Evolutionary conservation across 1,140 invertebrate genomes (phyloP).

Genomic region (Euura saliciscinereae): DNA sequence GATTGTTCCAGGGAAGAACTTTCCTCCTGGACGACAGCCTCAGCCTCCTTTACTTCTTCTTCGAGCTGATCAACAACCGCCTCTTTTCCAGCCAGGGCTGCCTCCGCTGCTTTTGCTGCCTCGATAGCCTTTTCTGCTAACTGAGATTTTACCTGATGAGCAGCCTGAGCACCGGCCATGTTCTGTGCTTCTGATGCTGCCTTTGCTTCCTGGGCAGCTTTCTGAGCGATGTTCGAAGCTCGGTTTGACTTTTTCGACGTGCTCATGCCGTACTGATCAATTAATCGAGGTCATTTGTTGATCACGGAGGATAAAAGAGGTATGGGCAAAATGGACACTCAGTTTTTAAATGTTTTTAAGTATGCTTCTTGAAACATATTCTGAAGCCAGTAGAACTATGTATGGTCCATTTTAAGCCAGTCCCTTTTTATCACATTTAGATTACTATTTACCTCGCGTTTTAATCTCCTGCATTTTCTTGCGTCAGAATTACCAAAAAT

Average conservation of each 20-base stretch:
- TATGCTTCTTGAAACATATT: no score
- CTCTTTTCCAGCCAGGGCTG: constrained; percentile 67
- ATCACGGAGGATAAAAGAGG: no score
- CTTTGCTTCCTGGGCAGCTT: constrained; percentile 67
- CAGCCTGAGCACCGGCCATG: constrained; percentile 66
- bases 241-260: constrained; percentile 29
- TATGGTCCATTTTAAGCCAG: no score
- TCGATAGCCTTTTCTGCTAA: constrained; percentile 68
- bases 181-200: constrained; percentile 68
- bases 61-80: constrained; percentile 64
- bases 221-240: constrained; percentile 66
- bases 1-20: constrained; percentile 62
- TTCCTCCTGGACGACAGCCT: constrained; percentile 66
- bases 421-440: background rate
- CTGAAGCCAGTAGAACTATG: no score
- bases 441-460: constrained; percentile 2
- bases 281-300: no score
- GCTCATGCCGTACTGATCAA: background rate
- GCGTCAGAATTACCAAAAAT: constrained; percentile 9
- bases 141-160: constrained; percentile 67
- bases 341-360: no score
- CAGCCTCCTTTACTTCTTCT: constrained; percentile 65
- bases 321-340: no score
- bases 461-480: constrained; percentile 8
- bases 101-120: constrained; percentile 69